Base-by-base conservation (phyloP, 2,113 vertebrate species). In the Gobius niger region DNA sequence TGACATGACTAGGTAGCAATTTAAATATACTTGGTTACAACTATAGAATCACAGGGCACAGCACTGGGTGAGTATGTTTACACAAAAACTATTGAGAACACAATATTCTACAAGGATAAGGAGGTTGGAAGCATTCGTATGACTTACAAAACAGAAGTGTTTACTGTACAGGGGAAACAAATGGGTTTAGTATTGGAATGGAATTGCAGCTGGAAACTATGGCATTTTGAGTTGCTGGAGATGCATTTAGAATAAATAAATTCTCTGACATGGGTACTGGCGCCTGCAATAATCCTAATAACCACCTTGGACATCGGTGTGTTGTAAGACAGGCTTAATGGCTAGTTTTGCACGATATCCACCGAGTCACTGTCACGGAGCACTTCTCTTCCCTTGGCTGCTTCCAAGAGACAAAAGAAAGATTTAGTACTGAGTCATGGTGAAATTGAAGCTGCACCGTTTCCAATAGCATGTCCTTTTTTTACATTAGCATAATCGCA, bases 331-430 rank as follows among this genome's bases (percentile, higher is more conserved):
- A 53, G 51, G 51, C 24, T 57, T 57, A 57, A 52, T n/a, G 14
- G 50, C 15, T 16, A n/a, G 50, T n/a, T 52, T 52, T 52, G n/a
- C 16, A 40, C 7, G 44, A 46, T 46, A 46, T 46, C 44, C 44
- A 46, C 1, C 2, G 10, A 46, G 47, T 12, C 15, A 50, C 15
- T 50, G 57, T 60, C 57, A 60, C 13, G 16, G 57, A 9, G 15
- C 34, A 15, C 57, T 60, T 40, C 13, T 60, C 56, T 42, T 42
- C 34, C 40, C 13, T 15, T 14, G 0, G 3, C 57, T 60, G 56
- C 41, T 60, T 60, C 57, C 42, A 60, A 60, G 40, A 42, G 57
- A 42, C 57, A 60, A 60, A 60, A 42, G 40, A n/a, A 4, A 60
- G 57, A 44, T 60, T 60, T 60, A 60, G 16, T 5, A 44, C 56